Evolutionary conservation across 2,113 vertebrate species (phyloP), one percentile per base, ranked within the genome.

Genomic region (Gobio gobio): DNA sequence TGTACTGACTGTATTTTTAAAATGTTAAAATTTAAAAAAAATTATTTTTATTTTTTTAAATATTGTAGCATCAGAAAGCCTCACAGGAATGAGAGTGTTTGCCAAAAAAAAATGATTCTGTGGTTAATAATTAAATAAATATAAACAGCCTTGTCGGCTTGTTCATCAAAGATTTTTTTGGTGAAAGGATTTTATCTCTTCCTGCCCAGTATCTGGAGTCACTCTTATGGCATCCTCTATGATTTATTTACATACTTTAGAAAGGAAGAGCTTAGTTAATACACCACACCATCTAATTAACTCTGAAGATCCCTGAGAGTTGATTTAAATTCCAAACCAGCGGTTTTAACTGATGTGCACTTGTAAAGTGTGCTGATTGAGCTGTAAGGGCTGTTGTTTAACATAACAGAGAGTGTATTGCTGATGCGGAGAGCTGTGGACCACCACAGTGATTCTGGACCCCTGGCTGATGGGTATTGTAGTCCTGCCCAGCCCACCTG

Each of bases 401-500:
- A 94, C 91, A 3, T 95, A 94, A 88, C 93, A 95, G 87, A 94
- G 80, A 81, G 93, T 94, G 90, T 93, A 94, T 83, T 92, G 92
- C 84, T 90, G 84, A 51, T 87, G 91, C 77, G 91, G 88, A 0
- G 93, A 94, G 88, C 91, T 92, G 87, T 91, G 89, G 61, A 94
- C 83, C 89, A 95, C 94, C 90, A 95, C 92, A 49, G 93, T 93
- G 88, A 93, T 92, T 88, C 88, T 90, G 24, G 89, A 82, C 87
- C 77, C 33, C 40, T 22, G 59, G 54, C 74, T 68, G 64, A 74
- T 59, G 56, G 89, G 88, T 81, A 77, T 45, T 61, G 51, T 83
- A n/a, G 12, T 80, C 74, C 74, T 51, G 78, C 70, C 78, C 12
- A 81, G 81, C 94, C 94, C 95, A 99, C 98, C 98, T 87, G 97